Conservation (phyloP, 2,113 vertebrate species). For the Sturnira hondurensis region DNA sequence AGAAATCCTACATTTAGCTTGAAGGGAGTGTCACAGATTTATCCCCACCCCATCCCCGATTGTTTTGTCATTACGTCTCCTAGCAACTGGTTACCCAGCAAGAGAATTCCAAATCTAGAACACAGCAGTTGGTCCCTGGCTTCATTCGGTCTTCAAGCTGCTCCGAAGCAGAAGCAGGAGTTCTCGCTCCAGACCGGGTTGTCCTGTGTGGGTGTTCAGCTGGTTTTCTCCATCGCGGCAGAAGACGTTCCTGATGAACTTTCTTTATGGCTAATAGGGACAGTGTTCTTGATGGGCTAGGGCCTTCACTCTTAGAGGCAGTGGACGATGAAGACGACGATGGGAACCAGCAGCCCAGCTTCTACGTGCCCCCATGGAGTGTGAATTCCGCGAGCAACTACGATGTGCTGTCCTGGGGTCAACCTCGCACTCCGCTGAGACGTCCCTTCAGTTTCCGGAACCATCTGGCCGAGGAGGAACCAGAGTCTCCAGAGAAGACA, state of each 20-base stretch:
- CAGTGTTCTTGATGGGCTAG: background rate
- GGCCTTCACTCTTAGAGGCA: background rate
- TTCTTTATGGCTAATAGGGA: conserved; percentile 16
- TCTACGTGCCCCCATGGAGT: accelerated
- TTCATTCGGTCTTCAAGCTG: conserved; percentile 24
- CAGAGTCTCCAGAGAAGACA: background rate
- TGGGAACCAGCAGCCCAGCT: accelerated
- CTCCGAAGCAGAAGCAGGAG: background rate
- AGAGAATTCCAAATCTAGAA: conserved; percentile 7
- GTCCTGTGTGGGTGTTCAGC: background rate
- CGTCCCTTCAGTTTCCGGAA: background rate
- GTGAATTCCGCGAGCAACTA: background rate
- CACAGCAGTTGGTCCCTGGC: conserved; percentile 28
- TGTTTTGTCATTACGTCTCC: background rate
- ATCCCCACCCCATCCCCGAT: background rate
- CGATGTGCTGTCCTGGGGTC: background rate
- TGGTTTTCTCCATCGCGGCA: background rate
- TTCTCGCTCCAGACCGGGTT: background rate
- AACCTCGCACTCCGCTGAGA: background rate
- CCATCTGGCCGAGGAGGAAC: background rate
- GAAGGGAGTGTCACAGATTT: background rate
- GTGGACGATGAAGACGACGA: background rate
- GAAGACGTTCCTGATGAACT: background rate
- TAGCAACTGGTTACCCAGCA: conserved; percentile 46
- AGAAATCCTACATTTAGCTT: conserved; percentile 13